phyloP scores from a whole-genome alignment of 2,113 vertebrate species.

The Mastomys natalensis region DNA sequence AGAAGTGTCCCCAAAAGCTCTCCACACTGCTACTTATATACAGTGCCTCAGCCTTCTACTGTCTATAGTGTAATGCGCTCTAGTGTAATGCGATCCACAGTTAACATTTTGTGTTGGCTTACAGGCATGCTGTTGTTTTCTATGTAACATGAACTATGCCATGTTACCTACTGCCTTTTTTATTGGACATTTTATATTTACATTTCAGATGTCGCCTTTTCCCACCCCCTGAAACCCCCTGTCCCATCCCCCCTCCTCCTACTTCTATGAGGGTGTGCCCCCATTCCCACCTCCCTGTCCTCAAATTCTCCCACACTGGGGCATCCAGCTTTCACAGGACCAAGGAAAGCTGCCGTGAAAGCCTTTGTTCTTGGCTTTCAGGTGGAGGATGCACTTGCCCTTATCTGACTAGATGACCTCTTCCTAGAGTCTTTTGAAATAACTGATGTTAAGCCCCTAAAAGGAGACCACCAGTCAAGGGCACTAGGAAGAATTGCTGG shows the following conservation, averaged over 20 bases:
- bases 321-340: too few species aligned
- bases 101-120: neutral
- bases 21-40: neutral
- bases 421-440: conserved; percentile 97
- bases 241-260: too few species aligned
- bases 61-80: neutral
- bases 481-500: conserved; percentile 98
- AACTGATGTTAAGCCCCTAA: conserved; percentile 98
- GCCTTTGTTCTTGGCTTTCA: conserved; percentile 98
- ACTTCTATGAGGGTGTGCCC: too few species aligned
- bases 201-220: too few species aligned
- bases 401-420: conserved; percentile 96
- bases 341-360: conserved; percentile 95
- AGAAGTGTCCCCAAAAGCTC: too few species aligned
- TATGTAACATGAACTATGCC: neutral
- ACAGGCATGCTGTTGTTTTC: neutral
- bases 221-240: too few species aligned
- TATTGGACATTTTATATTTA: too few species aligned
- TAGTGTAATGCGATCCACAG: neutral
- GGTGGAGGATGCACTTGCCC: conserved; percentile 98
- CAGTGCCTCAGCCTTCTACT: neutral
- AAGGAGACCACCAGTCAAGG: conserved; percentile 97
- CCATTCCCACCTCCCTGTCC: too few species aligned
- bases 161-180: neutral
- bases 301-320: too few species aligned